A percentile compares a stretch with the other conserved stretches of the same genome.
Evolutionary conservation across 2,888 invertebrate genomes (phyloP).

Genomic region (Hypena proboscidalis): DNA sequence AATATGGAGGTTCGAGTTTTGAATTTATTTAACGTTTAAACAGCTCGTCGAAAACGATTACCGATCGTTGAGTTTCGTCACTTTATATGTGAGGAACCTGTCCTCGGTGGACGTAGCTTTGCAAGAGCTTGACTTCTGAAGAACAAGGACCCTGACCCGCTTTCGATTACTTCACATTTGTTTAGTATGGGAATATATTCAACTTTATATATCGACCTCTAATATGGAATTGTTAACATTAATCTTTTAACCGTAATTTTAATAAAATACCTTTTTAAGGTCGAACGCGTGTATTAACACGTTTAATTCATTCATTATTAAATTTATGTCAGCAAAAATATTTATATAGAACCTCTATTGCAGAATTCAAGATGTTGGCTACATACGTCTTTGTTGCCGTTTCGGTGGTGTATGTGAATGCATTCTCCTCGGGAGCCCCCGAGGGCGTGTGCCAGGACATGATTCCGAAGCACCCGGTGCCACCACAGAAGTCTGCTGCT

Average conservation of each 20-base stretch:
- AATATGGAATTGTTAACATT: conserved; percentile 21
- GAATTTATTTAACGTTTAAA: conserved; percentile 54
- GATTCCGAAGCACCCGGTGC: conserved; percentile 88
- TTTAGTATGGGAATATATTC: conserved; percentile 35
- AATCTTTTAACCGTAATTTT: conserved; percentile 10
- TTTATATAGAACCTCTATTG: too few species aligned
- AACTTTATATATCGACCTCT: conserved; percentile 2
- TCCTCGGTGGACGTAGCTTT: conserved; percentile 57
- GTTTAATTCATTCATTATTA: too few species aligned
- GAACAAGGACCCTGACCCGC: conserved; percentile 73
- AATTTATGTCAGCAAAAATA: too few species aligned
- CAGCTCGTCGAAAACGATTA: conserved; percentile 48
- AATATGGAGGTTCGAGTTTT: conserved; percentile 20
- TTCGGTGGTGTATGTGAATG: conserved; percentile 64
- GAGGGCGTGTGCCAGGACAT: conserved; percentile 87
- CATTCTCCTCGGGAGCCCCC: conserved; percentile 88
- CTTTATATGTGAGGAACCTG: conserved; percentile 60
- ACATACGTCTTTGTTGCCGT: conserved; percentile 54
- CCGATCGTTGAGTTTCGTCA: conserved; percentile 61
- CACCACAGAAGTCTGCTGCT: conserved; percentile 80
- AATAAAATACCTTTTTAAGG: too few species aligned
- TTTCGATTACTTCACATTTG: conserved; percentile 52
- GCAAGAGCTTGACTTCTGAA: conserved; percentile 64
- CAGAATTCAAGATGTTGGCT: conserved; percentile 57
- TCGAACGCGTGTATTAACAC: too few species aligned